Percentiles rank a stretch among this genome's conserved stretches.
phyloP scores from a whole-genome alignment of 2,888 invertebrate species.

The Steinernema carpocapsae region DNA sequence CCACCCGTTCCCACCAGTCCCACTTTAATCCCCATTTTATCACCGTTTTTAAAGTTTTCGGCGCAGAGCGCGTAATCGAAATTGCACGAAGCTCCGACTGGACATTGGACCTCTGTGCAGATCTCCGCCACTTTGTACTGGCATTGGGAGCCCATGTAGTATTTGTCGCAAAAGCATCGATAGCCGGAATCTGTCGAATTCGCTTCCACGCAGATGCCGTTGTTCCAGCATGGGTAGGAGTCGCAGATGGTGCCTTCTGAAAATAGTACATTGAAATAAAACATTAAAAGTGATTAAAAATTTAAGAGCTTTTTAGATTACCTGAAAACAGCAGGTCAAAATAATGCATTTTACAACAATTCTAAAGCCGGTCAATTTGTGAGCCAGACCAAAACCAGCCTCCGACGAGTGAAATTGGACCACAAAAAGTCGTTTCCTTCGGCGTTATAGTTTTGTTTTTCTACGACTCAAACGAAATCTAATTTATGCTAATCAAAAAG shows the following conservation, averaged over 20 bases:
- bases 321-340: background rate
- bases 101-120: conserved; percentile 19
- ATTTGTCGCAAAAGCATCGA: conserved; percentile 41
- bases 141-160: conserved; percentile 5
- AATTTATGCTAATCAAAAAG: conserved; percentile 31
- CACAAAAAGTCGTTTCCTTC: too few relatives aligned
- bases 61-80: conserved; percentile 21
- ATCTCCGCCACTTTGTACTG: conserved; percentile 29
- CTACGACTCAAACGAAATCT: conserved; percentile 6
- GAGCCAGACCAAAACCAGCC: too few relatives aligned
- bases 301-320: too few relatives aligned
- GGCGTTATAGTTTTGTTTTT: too few relatives aligned
- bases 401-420: too few relatives aligned
- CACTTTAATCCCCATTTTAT: background rate
- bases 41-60: conserved; percentile 27
- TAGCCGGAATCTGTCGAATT: conserved; percentile 41
- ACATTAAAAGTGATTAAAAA: background rate
- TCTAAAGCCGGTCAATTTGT: too few relatives aligned
- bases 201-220: conserved; percentile 45
- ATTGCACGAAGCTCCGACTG: conserved; percentile 1
- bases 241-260: conserved; percentile 46
- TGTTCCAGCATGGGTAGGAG: conserved; percentile 50
- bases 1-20: background rate
- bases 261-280: conserved; percentile 29
- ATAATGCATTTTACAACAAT: background rate